Percentiles rank a stretch among this genome's conserved stretches.
These are phyloP conservation scores for Megalurothrips usitatus DNA, from an alignment of 2,888 invertebrate species.

Conservation along the genomic window DNA sequence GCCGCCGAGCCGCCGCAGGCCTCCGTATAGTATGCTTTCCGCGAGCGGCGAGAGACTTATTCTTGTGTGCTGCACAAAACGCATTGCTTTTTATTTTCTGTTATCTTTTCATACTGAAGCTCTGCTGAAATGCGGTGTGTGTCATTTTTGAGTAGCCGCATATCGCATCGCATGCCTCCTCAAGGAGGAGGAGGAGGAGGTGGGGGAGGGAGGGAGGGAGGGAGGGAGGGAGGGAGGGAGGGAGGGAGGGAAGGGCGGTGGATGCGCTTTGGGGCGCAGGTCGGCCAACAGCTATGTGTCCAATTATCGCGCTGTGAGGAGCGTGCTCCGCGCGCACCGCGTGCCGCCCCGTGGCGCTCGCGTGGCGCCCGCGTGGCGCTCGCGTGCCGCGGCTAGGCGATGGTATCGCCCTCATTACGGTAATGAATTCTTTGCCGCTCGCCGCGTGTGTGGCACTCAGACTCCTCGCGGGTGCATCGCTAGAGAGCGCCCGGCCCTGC, in stretches of 20 bases:
- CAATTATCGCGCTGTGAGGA: conserved; percentile 2
- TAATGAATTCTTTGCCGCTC: conserved; percentile 23
- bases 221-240: neutral
- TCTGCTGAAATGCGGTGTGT: neutral
- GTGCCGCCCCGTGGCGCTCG: neutral
- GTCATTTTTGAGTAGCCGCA: neutral
- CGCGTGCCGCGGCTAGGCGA: neutral
- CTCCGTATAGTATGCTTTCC: too few relatives aligned
- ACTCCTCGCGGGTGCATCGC: neutral
- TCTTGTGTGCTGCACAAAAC: too few relatives aligned
- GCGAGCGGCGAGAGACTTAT: too few relatives aligned
- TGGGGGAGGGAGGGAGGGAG: neutral
- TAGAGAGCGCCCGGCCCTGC: neutral
- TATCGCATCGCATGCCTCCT: too few relatives aligned
- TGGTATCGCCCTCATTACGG: conserved; percentile 15
- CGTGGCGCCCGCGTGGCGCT: neutral
- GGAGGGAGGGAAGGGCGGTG: neutral
- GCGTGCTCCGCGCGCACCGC: neutral
- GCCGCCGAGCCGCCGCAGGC: too few relatives aligned
- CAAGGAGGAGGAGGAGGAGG: neutral
- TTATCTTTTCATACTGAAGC: neutral
- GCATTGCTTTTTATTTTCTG: too few relatives aligned
- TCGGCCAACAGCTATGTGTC: neutral
- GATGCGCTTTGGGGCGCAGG: neutral
- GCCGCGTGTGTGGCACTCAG: conserved; percentile 14